A percentile compares a stretch with the other conserved stretches of the same genome.
phyloP scores from a whole-genome alignment of 2,113 vertebrate species.

The Oceanites oceanicus region DNA sequence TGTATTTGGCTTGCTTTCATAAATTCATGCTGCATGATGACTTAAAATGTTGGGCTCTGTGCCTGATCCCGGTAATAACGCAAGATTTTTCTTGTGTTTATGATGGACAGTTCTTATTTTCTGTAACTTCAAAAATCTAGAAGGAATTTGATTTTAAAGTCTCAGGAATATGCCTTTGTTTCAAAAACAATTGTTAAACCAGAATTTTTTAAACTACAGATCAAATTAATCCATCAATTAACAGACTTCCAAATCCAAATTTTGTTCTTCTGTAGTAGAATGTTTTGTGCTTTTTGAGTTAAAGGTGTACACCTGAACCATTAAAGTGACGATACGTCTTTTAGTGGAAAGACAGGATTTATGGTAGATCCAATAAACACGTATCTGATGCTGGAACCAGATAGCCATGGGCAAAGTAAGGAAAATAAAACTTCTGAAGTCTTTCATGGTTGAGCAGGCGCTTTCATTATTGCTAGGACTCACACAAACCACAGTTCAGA shows the following conservation, averaged over 20 bases:
- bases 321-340: not conserved
- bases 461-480: not conserved
- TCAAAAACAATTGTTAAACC: not conserved
- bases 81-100: not conserved
- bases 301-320: not conserved
- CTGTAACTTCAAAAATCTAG: not conserved
- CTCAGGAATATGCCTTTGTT: not conserved
- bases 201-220: not conserved
- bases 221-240: not conserved
- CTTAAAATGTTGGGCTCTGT: not conserved
- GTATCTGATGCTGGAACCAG: not conserved
- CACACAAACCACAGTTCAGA: not conserved
- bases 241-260: not conserved
- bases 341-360: not conserved
- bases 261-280: not conserved
- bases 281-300: not conserved
- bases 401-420: not conserved
- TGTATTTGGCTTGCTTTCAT: slow-evolving; percentile 21
- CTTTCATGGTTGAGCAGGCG: not conserved
- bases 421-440: not conserved
- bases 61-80: not conserved
- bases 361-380: not conserved
- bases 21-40: not conserved
- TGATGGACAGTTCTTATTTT: not conserved
- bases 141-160: not conserved